These are phyloP conservation scores for Caenorhabditis sulstoni DNA, from an alignment of 2,888 invertebrate species.

Conservation along the genomic window DNA sequence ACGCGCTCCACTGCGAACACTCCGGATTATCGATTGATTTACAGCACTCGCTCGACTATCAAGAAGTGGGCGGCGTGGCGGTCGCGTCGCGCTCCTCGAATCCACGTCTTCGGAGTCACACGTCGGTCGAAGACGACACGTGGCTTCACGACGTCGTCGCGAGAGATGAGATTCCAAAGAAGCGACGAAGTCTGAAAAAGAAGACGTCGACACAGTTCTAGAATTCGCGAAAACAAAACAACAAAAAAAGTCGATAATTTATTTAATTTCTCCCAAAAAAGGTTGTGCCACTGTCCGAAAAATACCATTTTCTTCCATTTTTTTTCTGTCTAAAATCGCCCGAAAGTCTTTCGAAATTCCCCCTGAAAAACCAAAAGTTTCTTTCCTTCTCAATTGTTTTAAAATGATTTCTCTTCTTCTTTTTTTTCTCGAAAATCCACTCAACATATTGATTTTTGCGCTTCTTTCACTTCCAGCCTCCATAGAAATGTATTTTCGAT, in stretches of 20 bases:
- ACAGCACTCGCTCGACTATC: slow-evolving; percentile 68
- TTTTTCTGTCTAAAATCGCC: slow-evolving; percentile 18
- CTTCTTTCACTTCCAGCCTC: slow-evolving; percentile 19
- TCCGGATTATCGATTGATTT: no score
- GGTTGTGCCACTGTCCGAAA: no score
- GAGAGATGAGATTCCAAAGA: slow-evolving; percentile 61
- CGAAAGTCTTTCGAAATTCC: slow-evolving; percentile 29
- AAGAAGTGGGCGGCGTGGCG: slow-evolving; percentile 25
- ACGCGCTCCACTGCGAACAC: background rate
- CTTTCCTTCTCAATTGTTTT: no score
- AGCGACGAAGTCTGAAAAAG: slow-evolving; percentile 68
- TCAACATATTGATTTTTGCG: slow-evolving; percentile 14
- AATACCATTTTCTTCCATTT: background rate
- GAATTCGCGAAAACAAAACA: background rate
- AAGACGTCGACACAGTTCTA: slow-evolving; percentile 60
- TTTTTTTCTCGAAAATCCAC: background rate
- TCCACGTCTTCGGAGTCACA: slow-evolving; percentile 59
- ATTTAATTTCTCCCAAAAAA: background rate
- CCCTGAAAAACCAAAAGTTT: no score
- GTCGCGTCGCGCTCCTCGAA: slow-evolving; percentile 6
- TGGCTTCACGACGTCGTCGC: slow-evolving; percentile 57
- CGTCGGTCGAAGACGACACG: slow-evolving; percentile 57
- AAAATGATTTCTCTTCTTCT: no score
- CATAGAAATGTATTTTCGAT: no score
- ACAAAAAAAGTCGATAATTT: no score